Base-by-base conservation (phyloP, 2,888 invertebrate species). In the Orthosia incerta region DNA sequence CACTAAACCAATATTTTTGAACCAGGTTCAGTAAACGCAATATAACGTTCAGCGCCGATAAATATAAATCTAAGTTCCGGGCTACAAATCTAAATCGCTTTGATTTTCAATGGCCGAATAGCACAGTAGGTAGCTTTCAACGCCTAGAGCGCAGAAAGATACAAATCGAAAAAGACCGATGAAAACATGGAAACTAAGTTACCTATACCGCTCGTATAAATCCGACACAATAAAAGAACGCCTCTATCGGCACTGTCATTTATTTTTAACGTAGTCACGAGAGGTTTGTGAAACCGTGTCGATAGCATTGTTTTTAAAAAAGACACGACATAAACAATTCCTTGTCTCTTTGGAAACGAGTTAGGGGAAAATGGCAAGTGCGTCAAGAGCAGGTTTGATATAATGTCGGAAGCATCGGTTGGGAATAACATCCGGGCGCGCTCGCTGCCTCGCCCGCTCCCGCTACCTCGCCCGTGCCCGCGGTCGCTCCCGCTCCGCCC, bases 131-230 rank as follows among this genome's bases (percentile, higher is more conserved):
- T 86, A 86, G 82, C 83, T 83, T 86, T 86, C 84, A 82, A 78
- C 83, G 85, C 83, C 86, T 82, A 79, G 70, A 87, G 82, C 80
- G 76, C 70, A 74, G 80, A 88, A 86, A 87, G 85, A 88, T 88
- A 87, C 86, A 90, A 90, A 88, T 86, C 86, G 84, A 89, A 89
- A 89, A 84, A 88, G 85, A 86, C 74, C 79, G 81, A 76, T 83
- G 87, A 83, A 88, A 88, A 90, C 87, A 87, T 86, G 79, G 83
- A 87, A 91, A 90, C 88, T 85, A 88, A 88, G 89, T 90, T 90
- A 90, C 83, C 87, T 86, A n/a, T n/a, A 88, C 85, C 86, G 84
- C 82, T 86, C 87, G 86, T 89, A 91, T 91, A 92, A 92, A 92
- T 90, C 89, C 88, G 82, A 84, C 72, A 84, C 80, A 84, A 79